These are phyloP conservation scores for Papilio elwesi DNA, from an alignment of 2,888 invertebrate genomes.

Conservation along the genomic window DNA sequence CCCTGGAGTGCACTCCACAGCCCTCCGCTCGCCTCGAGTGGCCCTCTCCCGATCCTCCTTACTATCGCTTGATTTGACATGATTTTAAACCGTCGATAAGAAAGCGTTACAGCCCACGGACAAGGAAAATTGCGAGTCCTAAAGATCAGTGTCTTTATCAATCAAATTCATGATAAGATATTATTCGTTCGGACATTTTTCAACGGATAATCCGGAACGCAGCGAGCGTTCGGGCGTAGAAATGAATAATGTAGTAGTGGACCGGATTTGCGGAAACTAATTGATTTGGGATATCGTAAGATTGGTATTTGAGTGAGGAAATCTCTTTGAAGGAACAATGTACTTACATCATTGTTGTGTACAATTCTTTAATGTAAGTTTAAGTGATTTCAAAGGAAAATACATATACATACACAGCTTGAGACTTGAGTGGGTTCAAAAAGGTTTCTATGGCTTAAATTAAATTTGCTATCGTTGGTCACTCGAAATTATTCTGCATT, in stretches of 20 bases:
- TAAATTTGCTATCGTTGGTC: no score
- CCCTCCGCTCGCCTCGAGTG: slow-evolving; percentile 62
- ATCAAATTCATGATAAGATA: slow-evolving; percentile 41
- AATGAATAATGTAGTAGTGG: slow-evolving; percentile 54
- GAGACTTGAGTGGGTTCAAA: no score
- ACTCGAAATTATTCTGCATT: no score
- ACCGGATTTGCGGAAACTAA: slow-evolving; percentile 50
- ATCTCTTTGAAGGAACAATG: slow-evolving; percentile 16
- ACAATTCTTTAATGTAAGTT: background rate
- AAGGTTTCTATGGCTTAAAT: no score
- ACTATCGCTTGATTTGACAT: slow-evolving; percentile 82
- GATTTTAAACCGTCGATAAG: slow-evolving; percentile 81
- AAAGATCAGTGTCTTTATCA: slow-evolving; percentile 39
- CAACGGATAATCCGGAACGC: slow-evolving; percentile 36
- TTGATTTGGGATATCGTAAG: slow-evolving; percentile 53
- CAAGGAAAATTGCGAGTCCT: slow-evolving; percentile 27
- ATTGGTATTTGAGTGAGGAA: slow-evolving; percentile 44
- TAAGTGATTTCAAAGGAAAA: background rate
- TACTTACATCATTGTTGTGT: slow-evolving; percentile 11
- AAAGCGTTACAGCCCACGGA: slow-evolving; percentile 47
- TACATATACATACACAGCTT: no score
- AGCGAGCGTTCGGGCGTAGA: slow-evolving; percentile 39
- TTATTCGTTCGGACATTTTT: slow-evolving; percentile 43
- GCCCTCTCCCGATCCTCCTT: slow-evolving; percentile 70
- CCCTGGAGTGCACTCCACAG: slow-evolving; percentile 69